A percentile compares a stretch with the other conserved stretches of the same genome.
phyloP scores from a whole-genome alignment of 2,888 invertebrate species.

The Sminthurinus aureus region DNA sequence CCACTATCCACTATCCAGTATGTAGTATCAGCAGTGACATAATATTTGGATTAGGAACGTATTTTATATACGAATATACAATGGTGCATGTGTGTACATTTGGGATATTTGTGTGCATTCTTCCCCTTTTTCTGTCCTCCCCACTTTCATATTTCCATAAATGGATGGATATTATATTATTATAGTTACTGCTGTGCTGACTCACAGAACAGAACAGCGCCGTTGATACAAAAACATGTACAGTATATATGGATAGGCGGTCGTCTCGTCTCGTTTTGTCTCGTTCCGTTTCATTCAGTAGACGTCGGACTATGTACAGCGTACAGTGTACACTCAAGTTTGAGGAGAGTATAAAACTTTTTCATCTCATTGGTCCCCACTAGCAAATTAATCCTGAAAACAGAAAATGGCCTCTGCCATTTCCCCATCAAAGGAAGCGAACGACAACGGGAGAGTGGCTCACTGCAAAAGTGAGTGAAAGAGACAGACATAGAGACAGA shows the following conservation, averaged over 20 bases:
- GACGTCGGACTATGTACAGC: no score
- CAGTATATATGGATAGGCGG: not conserved
- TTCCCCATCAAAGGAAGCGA: slow-evolving; percentile 20
- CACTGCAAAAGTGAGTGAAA: no score
- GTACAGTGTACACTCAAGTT: not conserved
- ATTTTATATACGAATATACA: not conserved
- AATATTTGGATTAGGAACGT: not conserved
- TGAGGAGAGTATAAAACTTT: slow-evolving; percentile 42
- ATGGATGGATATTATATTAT: no score
- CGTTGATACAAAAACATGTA: not conserved
- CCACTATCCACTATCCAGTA: not conserved
- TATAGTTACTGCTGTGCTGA: no score
- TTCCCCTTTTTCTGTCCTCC: not conserved
- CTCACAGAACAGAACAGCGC: no score
- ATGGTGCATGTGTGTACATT: slow-evolving; percentile 12
- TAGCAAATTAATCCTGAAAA: slow-evolving; percentile 48
- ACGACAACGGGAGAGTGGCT: no score
- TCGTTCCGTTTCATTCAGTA: not conserved
- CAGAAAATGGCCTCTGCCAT: slow-evolving; percentile 49
- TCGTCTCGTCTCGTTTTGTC: not conserved
- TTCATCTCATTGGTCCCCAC: slow-evolving; percentile 51
- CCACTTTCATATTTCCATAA: no score
- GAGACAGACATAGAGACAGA: no score
- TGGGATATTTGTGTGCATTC: not conserved
- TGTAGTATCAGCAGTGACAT: not conserved